Base-by-base conservation (phyloP, 2,113 vertebrate species). In the Pheucticus melanocephalus region DNA sequence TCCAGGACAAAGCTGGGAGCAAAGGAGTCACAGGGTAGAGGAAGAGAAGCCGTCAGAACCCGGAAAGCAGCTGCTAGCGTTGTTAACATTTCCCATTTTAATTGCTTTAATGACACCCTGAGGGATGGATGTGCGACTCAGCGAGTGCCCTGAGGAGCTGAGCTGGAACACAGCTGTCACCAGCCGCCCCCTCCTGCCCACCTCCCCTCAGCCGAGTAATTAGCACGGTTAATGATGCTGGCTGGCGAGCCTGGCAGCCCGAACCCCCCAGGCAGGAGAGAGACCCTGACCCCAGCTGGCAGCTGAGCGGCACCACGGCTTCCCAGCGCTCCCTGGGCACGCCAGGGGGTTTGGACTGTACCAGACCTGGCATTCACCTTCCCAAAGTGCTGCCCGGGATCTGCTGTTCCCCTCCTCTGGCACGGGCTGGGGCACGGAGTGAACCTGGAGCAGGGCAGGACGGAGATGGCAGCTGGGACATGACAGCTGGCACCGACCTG, bases 11-110 rank as follows among this genome's bases (percentile, higher is more conserved):
- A 93, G 45, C 10, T 12, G 1, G 72, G 54, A 94, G 91, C 61
- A 76, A 88, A 78, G 31, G 24, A 92, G 44, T 28, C 83, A 30
- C 7, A 0, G 61, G 80, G 40, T 48, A 82, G 69, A 59, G 70
- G 88, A 80, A 96, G 48, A 23, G 65, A 95, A 89, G 63, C 53
- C 21, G 7, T 24, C 54, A 89, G 78, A 57, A 79, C 12, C 63
- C 33, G 3, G 90, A 65, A 85, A 94, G 71, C 90, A 76, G 85
- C 71, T 27, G 53, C 77, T 82, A 65, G 53, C 1, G 2, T 88
- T 83, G 86, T 92, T 95, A 86, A 95, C 84, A 82, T 81, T 86
- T 91, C 89, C 82, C 81, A 54, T 95, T 87, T 90, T 96, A 95
- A 97, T 95, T 94, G 93, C 47, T 57, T 73, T 91, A 95, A 95